Evolutionary conservation across 2,113 vertebrate genomes (phyloP), one percentile per base, ranked within the genome.

Genomic region (Parus major): DNA sequence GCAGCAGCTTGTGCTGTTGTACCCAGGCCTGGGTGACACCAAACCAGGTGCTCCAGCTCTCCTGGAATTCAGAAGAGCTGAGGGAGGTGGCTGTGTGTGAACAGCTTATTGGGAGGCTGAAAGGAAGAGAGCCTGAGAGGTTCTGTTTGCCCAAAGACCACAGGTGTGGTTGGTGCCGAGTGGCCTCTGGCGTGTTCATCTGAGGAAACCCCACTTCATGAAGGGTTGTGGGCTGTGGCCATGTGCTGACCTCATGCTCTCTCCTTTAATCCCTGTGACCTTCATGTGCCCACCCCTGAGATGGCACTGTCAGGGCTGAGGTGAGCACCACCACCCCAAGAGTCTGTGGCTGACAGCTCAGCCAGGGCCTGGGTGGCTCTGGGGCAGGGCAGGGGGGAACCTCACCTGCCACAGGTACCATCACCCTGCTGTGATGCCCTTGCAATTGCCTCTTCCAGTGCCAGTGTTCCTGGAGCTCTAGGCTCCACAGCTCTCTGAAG

Each of bases 311-410:
- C 41, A 46, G 41, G 71, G 41, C 41, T 13, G 33, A 36, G 72
- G 55, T 47, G 72, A 47, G 14, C 33, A 57, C 19, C 2, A 1
- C 41, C 41, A 13, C 2, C 6, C 19, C 29, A 27, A 3, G 55
- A 75, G 25, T 36, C 20, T 15, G 5, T 35, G 33, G 12, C 19
- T 25, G 56, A 49, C 22, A 20, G 46, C 57, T 39, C 57, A 39
- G 35, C 57, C 73, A 25, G 44, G 73, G 16, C 7, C 1, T 25
- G 44, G 56, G n/a, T 60, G 33, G n/a, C 46, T 29, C 44, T 76
- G 21, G 21, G 44, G 6, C 3, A 5, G 29, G 39, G 27, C 44
- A 36, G 56, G 27, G 27, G 2, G 0, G 2, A 3, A n/a, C 28
- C 44, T 49, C 35, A 25, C 71, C 41, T 46, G 52, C 18, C 39